A percentile compares a stretch with the other conserved stretches of the same genome.
Conservation (phyloP, 2,888 invertebrate species). For the Tachystola acroxantha region DNA sequence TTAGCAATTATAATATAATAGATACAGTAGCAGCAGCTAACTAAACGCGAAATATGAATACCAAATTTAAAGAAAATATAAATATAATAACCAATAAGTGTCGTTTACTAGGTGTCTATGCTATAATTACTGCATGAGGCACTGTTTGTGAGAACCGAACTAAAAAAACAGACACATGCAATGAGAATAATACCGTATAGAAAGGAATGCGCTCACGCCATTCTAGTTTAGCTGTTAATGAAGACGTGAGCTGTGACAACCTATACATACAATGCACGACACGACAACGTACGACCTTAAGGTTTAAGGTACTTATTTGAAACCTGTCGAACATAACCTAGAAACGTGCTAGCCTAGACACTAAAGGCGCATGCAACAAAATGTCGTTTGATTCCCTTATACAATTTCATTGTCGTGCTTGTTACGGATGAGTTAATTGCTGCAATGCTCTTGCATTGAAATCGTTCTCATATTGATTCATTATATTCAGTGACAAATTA, state of each 20-base stretch:
- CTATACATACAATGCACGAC: not conserved
- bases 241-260: slow-evolving; percentile 3
- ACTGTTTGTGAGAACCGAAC: slow-evolving; percentile 39
- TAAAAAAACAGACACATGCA: slow-evolving; percentile 30
- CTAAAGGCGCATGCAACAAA: no score
- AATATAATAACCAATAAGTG: slow-evolving; percentile 16
- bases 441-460: no score
- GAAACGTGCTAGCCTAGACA: not conserved
- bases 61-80: slow-evolving; percentile 11
- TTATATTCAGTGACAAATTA: not conserved
- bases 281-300: not conserved
- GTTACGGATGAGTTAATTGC: not conserved
- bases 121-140: slow-evolving; percentile 22
- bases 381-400: no score
- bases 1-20: no score
- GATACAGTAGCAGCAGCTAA: no score
- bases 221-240: slow-evolving; percentile 1
- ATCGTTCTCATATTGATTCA: no score
- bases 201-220: slow-evolving; percentile 18
- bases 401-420: no score
- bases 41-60: no score
- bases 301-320: not conserved
- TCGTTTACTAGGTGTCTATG: slow-evolving; percentile 13
- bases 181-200: slow-evolving; percentile 22
- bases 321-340: slow-evolving; percentile 1